Conservation (phyloP, 2,113 vertebrate species). For the Tenebrosternarchus preto region DNA sequence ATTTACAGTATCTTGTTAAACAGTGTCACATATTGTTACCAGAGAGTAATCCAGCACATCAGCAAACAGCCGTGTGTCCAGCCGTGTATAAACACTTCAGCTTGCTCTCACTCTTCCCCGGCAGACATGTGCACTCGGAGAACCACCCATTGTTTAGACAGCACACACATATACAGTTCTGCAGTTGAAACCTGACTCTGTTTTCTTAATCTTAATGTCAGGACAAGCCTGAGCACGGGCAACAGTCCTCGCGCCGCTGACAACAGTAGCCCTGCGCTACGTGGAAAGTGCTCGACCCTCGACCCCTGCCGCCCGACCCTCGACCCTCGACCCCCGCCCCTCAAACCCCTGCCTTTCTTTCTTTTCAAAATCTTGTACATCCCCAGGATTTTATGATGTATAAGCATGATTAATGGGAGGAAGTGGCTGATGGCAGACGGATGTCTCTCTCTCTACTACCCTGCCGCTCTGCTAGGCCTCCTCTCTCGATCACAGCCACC, state of each 20-base stretch:
- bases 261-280: not conserved
- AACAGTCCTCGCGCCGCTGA: constrained; percentile 42
- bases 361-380: too few relatives aligned
- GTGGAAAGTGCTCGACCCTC: constrained; percentile 7
- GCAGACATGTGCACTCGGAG: constrained; percentile 28
- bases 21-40: not conserved
- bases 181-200: constrained; percentile 55
- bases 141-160: constrained; percentile 53
- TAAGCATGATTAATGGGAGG: too few relatives aligned
- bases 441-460: too few relatives aligned
- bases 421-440: too few relatives aligned
- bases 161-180: constrained; percentile 47
- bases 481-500: too few relatives aligned
- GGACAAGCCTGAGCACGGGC: constrained; percentile 53
- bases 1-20: not conserved
- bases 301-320: too few relatives aligned
- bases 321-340: too few relatives aligned
- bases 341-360: too few relatives aligned
- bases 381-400: not conserved
- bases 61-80: not conserved
- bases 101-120: constrained; percentile 1
- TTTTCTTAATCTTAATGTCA: constrained; percentile 53
- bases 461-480: too few relatives aligned
- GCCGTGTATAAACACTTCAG: constrained; percentile 37
- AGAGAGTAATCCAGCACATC: not conserved